These are phyloP conservation scores for Coracopsis vasa DNA, from an alignment of 2,113 vertebrate species.

Conservation along the genomic window DNA sequence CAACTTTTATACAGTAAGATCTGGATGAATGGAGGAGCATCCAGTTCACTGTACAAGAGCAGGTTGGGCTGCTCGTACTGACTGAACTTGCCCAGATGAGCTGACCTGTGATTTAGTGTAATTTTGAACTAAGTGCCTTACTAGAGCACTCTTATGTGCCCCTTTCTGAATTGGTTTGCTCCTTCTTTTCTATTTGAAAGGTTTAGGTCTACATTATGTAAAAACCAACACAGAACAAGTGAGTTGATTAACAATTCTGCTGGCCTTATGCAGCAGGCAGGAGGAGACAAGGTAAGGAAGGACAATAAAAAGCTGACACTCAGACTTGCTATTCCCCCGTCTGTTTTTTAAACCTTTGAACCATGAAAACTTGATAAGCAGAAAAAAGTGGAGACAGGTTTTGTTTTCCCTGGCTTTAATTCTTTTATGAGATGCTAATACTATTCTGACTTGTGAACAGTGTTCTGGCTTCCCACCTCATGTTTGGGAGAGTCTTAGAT, in stretches of 20 bases:
- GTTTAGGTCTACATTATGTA: not conserved
- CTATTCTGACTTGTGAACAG: not conserved
- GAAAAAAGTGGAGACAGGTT: not conserved
- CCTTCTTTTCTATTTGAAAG: not conserved
- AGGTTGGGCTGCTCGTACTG: not conserved
- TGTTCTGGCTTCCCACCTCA: not conserved
- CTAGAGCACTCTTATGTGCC: not conserved
- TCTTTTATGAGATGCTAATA: not conserved
- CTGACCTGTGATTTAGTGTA: not conserved
- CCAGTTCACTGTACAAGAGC: not conserved
- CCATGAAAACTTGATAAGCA: not conserved
- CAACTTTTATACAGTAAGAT: not conserved
- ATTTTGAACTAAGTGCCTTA: not conserved
- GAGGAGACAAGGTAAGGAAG: not conserved
- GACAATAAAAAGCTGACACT: not conserved
- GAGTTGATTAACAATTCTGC: not conserved
- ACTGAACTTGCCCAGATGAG: not conserved
- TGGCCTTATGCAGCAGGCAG: not conserved
- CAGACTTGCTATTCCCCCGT: not conserved
- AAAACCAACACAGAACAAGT: not conserved
- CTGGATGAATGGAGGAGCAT: not conserved
- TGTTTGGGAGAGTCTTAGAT: not conserved
- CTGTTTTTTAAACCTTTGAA: not conserved
- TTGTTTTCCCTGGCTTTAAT: not conserved
- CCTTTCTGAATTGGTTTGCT: not conserved